These are phyloP conservation scores for Acanthopagrus latus DNA, from an alignment of 2,797 vertebrate species.

Conservation along the genomic window DNA sequence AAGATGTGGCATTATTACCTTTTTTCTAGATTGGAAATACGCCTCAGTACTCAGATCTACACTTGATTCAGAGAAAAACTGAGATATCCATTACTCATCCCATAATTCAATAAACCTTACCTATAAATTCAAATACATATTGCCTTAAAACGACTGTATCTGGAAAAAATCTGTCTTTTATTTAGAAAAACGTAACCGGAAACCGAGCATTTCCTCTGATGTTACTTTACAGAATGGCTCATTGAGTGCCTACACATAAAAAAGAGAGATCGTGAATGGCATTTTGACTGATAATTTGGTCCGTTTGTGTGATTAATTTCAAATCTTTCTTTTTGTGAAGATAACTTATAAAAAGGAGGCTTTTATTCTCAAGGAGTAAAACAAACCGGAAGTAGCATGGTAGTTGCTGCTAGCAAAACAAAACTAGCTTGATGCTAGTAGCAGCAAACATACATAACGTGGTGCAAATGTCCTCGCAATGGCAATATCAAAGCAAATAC, in stretches of 20 bases:
- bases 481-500: not conserved
- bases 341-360: not conserved
- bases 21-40: no score
- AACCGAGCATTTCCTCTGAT: not conserved
- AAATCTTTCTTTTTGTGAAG: not conserved
- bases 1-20: no score
- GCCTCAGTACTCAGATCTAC: no score
- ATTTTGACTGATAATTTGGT: not conserved
- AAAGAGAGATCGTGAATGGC: rapidly evolving
- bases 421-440: not conserved
- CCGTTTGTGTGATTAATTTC: not conserved
- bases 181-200: constrained; percentile 14
- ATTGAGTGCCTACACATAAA: not conserved
- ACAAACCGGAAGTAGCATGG: constrained; percentile 5
- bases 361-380: constrained; percentile 28
- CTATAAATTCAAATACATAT: no score
- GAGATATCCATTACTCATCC: no score
- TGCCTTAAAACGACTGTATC: not conserved
- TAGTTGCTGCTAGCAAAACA: not conserved
- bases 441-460: not conserved
- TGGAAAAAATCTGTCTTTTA: not conserved
- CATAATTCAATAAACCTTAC: no score
- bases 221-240: no score
- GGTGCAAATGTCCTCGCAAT: rapidly evolving
- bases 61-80: no score